Conservation (phyloP, 2,113 vertebrate species). For the Addax nasomaculatus region DNA sequence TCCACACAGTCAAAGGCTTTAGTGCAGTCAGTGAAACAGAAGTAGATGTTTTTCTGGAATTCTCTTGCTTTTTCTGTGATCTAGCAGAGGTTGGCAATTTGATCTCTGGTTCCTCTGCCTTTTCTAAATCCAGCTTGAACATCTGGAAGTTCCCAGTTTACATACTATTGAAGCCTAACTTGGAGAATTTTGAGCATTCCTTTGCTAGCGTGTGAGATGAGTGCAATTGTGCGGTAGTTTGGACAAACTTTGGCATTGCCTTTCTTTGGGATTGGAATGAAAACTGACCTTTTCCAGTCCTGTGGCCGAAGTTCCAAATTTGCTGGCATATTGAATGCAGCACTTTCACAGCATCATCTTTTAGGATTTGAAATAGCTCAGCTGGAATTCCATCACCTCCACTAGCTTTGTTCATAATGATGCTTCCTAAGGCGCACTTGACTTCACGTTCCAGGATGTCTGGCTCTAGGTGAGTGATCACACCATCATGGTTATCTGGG, state of each 20-base stretch:
- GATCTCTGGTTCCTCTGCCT: not conserved
- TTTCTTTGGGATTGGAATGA: not conserved
- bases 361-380: not conserved
- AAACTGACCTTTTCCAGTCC: not conserved
- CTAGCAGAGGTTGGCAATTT: not conserved
- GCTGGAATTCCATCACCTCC: not conserved
- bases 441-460: not conserved
- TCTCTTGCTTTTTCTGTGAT: not conserved
- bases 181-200: not conserved
- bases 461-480: not conserved
- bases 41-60: not conserved
- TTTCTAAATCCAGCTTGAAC: not conserved
- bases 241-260: not conserved
- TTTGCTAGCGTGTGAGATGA: not conserved
- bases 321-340: not conserved
- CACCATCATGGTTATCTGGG: not conserved
- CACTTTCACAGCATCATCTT: not conserved
- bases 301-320: not conserved
- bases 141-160: not conserved
- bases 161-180: not conserved
- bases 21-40: not conserved
- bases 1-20: not conserved
- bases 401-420: not conserved
- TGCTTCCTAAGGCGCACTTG: not conserved
- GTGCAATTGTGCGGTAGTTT: not conserved